Evolutionary conservation across 2,888 invertebrate genomes (phyloP), one percentile per base, ranked within the genome.

Genomic region (Fragum whitleyi): DNA sequence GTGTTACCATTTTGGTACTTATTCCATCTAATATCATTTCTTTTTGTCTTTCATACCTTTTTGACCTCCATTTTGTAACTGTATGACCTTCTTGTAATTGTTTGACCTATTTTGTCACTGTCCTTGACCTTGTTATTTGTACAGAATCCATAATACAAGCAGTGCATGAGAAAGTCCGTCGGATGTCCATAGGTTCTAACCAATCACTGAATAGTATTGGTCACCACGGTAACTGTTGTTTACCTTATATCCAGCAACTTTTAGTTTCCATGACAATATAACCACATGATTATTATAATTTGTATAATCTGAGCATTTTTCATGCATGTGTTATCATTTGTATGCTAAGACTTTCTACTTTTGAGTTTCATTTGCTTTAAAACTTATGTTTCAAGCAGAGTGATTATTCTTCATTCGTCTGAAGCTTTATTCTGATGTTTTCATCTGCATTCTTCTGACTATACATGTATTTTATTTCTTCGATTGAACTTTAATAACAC

Each of bases 171-270:
- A 88, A 88, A 84, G 88, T 80, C 51, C 85, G 88, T 32, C 82
- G 88, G 79, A 83, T 88, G 83, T 88, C 88, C 11, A 79, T 88
- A 42, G 88, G 88, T 73, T 88, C 88, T 77, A 86, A 77, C 74
- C 76, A 84, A 78, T 86, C 86, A 81, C 80, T 88, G 83, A 83
- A 86, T 80, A 86, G 86, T 83, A 83, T 83, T 81, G 81, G 84
- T 84, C 74, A 73, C 76, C 78, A 74, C 79, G 84, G 84, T 84
- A 84, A 84, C 61, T 51, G 47, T 72, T 53, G 65, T 65, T 65
- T 65, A 65, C 65, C 65, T 65, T 51, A 42, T 57, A 69, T 76
- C 39, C 57, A 71, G 70, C 71, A 62, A 42, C 51, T 73, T 47
- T 73, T 70, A 61, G 74, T 81, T 81, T 68, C 74, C 74, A 53